Evolutionary conservation across 2,888 invertebrate species (phyloP).

Genomic region (Andrena fulva): DNA sequence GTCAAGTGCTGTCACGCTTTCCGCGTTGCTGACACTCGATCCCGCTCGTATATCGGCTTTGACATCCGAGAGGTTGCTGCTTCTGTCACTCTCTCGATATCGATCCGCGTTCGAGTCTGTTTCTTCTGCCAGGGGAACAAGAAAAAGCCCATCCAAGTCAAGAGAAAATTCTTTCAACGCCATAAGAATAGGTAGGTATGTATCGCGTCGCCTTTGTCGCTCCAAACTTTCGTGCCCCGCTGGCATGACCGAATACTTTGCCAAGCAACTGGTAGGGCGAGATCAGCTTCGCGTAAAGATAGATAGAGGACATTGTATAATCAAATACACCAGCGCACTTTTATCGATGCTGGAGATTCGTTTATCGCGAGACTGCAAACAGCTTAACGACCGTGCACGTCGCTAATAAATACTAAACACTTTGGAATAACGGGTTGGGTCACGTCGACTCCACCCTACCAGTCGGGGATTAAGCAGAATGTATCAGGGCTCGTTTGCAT

Average conservation of each 20-base stretch:
- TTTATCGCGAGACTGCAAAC: background rate
- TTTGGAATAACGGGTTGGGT: conserved; percentile 19
- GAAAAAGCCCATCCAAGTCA: background rate
- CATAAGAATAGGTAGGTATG: background rate
- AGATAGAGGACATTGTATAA: background rate
- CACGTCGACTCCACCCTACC: conserved; percentile 21
- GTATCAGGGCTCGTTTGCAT: conserved; percentile 45
- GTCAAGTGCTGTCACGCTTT: conserved; percentile 86
- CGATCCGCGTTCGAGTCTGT: conserved; percentile 84
- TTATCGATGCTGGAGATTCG: background rate
- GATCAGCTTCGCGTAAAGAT: background rate
- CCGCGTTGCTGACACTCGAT: conserved; percentile 92
- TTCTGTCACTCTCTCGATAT: conserved; percentile 92
- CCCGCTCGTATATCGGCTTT: conserved; percentile 95
- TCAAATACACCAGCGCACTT: background rate
- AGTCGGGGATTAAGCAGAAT: conserved; percentile 3
- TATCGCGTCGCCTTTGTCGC: background rate
- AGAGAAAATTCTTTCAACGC: background rate
- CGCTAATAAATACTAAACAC: conserved; percentile 5
- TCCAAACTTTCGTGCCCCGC: background rate
- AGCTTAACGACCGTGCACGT: background rate
- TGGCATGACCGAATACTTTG: too few relatives aligned
- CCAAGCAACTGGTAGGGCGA: background rate
- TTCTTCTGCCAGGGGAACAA: conserved; percentile 80
- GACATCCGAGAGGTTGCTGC: conserved; percentile 96